phyloP scores from a whole-genome alignment of 1,140 invertebrate species.

The Gryllus bimaculatus region DNA sequence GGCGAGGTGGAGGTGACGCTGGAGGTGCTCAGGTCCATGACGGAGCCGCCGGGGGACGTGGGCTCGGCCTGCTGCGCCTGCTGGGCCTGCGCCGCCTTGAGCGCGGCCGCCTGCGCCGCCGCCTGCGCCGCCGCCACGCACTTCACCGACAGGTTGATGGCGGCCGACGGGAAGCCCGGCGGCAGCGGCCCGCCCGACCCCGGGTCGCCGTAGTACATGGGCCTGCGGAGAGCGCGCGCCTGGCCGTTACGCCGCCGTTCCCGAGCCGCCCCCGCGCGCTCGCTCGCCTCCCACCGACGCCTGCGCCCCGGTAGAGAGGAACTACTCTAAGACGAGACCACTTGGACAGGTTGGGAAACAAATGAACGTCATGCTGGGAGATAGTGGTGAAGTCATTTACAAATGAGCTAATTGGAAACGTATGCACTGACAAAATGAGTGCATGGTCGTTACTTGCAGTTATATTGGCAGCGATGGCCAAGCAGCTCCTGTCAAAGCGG shows the following conservation, averaged over 20 bases:
- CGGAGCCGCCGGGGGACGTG: constrained; percentile 60
- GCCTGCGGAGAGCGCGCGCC: constrained; percentile 61
- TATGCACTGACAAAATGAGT: too few species aligned
- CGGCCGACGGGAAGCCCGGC: constrained; percentile 59
- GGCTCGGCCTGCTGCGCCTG: constrained; percentile 49
- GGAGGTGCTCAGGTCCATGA: constrained; percentile 79
- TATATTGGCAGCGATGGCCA: too few species aligned
- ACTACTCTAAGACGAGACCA: too few species aligned
- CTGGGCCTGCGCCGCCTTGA: constrained; percentile 43
- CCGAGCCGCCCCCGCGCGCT: constrained; percentile 1
- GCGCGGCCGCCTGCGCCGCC: constrained; percentile 50
- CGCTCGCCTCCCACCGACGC: background rate
- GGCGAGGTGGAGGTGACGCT: constrained; percentile 73
- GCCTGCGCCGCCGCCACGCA: constrained; percentile 40
- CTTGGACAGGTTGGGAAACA: too few species aligned
- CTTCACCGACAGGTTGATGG: constrained; percentile 77
- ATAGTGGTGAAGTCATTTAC: too few species aligned
- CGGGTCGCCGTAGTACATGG: constrained; percentile 70
- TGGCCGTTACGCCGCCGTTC: constrained; percentile 24
- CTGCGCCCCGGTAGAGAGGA: background rate
- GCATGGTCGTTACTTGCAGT: too few species aligned
- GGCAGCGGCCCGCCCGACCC: constrained; percentile 47
- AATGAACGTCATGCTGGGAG: too few species aligned
- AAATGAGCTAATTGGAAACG: too few species aligned
- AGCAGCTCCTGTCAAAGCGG: too few species aligned